A percentile compares a stretch with the other conserved stretches of the same genome.
Evolutionary conservation across 2,888 invertebrate genomes (phyloP).

Genomic region (Agonopterix subpropinquella): DNA sequence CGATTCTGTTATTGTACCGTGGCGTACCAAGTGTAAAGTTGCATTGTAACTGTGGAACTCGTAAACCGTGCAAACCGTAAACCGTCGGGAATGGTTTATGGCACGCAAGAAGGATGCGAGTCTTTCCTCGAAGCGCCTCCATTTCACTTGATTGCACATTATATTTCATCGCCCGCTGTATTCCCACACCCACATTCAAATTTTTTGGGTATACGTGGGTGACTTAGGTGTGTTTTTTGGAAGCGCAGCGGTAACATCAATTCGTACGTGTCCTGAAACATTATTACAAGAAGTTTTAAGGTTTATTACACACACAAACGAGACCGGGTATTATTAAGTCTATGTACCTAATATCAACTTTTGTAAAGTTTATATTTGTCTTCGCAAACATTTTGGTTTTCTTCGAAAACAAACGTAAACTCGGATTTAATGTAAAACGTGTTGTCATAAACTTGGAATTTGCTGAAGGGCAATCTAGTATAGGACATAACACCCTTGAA

Average conservation of each 20-base stretch:
- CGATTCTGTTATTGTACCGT: constrained; percentile 5
- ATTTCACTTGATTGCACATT: constrained; percentile 58
- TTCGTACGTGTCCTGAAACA: no score
- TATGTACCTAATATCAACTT: no score
- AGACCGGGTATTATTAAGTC: no score
- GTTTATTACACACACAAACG: no score
- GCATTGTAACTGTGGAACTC: constrained; percentile 43
- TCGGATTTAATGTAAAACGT: constrained; percentile 17
- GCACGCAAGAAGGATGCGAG: constrained; percentile 52
- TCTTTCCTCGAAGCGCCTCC: constrained; percentile 36
- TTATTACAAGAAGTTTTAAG: no score
- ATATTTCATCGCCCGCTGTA: constrained; percentile 40
- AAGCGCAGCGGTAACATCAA: no score
- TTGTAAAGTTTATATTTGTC: no score
- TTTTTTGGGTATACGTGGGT: constrained; percentile 11
- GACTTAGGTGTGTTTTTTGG: no score
- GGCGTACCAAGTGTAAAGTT: constrained; percentile 19
- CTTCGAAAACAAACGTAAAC: no score
- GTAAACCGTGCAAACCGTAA: constrained; percentile 51
- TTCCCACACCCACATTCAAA: constrained; percentile 13
- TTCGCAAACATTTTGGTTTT: no score
- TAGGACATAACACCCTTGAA: constrained; percentile 15
- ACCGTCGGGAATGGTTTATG: constrained; percentile 47
- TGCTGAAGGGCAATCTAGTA: constrained; percentile 18
- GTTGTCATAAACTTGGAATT: constrained; percentile 22